Conservation (phyloP, 2,888 invertebrate genomes). For the Harpalus rubripes region DNA sequence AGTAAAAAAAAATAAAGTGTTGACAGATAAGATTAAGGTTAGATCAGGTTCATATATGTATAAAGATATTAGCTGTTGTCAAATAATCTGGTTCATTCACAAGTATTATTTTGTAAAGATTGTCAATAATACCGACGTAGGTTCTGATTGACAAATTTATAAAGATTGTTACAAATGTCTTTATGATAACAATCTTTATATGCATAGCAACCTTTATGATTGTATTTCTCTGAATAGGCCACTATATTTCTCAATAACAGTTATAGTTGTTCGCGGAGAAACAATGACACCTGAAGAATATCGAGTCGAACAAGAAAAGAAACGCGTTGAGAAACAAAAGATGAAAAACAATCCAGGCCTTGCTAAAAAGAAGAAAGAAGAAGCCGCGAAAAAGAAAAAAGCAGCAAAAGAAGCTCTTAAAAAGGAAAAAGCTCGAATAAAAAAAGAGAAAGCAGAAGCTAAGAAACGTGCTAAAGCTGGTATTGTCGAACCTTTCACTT, state of each 20-base stretch:
- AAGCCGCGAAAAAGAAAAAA: slow-evolving; percentile 74
- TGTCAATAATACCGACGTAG: too few species aligned
- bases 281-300: slow-evolving; percentile 82
- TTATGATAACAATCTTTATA: too few species aligned
- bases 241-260: slow-evolving; percentile 70
- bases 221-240: too few species aligned
- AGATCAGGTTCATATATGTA: too few species aligned
- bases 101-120: too few species aligned
- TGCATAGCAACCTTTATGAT: too few species aligned
- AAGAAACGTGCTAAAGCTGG: slow-evolving; percentile 70
- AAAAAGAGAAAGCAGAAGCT: slow-evolving; percentile 73
- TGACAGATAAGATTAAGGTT: too few species aligned
- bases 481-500: slow-evolving; percentile 49
- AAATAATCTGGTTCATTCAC: too few species aligned
- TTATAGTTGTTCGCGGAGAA: slow-evolving; percentile 81
- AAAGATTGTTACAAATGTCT: too few species aligned
- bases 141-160: too few species aligned
- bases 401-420: slow-evolving; percentile 70
- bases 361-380: slow-evolving; percentile 76
- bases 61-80: too few species aligned
- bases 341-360: slow-evolving; percentile 76
- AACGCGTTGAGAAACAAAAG: slow-evolving; percentile 72
- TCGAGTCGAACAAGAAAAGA: slow-evolving; percentile 75
- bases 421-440: slow-evolving; percentile 70
- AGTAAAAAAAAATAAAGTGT: too few species aligned